These are phyloP conservation scores for Sesia apiformis DNA, from an alignment of 2,888 invertebrate species.

Conservation along the genomic window DNA sequence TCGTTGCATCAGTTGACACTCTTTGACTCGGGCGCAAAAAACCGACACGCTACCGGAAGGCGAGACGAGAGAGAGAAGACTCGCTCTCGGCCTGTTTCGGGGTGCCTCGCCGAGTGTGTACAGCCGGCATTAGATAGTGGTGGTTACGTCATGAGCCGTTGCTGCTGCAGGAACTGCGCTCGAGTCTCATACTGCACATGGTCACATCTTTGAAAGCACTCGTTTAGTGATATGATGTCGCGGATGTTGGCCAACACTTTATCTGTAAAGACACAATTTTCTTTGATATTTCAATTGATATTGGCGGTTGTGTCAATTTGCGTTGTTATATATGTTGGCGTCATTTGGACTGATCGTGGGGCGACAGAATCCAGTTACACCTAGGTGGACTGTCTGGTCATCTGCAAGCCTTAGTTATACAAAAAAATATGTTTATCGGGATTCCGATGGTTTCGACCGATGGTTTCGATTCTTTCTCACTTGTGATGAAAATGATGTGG, in stretches of 20 bases:
- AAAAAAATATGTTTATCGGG: not conserved
- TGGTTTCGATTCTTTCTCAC: not conserved
- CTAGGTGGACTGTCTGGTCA: not conserved
- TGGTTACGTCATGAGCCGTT: too few relatives aligned
- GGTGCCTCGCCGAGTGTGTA: too few relatives aligned
- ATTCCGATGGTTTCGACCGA: not conserved
- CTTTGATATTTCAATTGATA: not conserved
- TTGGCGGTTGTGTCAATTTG: not conserved
- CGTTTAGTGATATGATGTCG: slow-evolving; percentile 24
- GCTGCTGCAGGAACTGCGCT: slow-evolving; percentile 22
- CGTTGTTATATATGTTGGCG: not conserved
- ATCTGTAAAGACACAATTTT: slow-evolving; percentile 24
- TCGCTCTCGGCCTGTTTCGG: too few relatives aligned
- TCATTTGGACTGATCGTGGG: not conserved
- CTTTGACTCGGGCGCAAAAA: too few relatives aligned
- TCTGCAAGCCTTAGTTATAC: not conserved
- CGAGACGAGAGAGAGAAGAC: too few relatives aligned
- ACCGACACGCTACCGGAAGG: too few relatives aligned
- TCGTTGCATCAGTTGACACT: too few relatives aligned
- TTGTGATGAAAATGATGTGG: not conserved
- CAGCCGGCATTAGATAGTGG: too few relatives aligned
- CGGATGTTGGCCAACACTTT: slow-evolving; percentile 29
- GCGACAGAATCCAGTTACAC: not conserved
- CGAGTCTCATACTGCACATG: slow-evolving; percentile 51
- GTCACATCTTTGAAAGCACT: slow-evolving; percentile 52